phyloP scores from a whole-genome alignment of 92 coral and sea anemone species.

The Nematostella vectensis region DNA sequence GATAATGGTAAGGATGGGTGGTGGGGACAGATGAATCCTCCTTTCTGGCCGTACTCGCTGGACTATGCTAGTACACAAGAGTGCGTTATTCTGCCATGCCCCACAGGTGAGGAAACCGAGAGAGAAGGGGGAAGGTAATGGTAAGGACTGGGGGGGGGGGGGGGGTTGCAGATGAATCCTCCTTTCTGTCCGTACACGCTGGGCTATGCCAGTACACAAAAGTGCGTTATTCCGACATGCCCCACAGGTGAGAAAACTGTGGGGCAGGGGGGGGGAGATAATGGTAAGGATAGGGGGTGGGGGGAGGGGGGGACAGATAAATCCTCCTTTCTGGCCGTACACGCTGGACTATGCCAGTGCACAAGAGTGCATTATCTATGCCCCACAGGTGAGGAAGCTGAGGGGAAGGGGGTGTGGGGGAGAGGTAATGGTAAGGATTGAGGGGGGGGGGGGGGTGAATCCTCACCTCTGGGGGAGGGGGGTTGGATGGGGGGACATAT shows the following conservation, averaged over 20 bases:
- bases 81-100: constrained; percentile 84
- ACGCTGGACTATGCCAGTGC: constrained; percentile 68
- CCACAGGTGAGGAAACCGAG: constrained; percentile 81
- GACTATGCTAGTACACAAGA: constrained; percentile 68
- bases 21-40: constrained; percentile 38
- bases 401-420: too few species aligned
- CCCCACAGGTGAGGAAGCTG: constrained; percentile 81
- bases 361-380: constrained; percentile 83
- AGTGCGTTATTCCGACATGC: constrained; percentile 81
- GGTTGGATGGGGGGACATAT: too few species aligned
- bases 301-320: too few species aligned
- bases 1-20: background rate
- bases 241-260: constrained; percentile 86
- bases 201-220: constrained; percentile 62
- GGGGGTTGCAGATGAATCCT: constrained; percentile 28
- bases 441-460: too few species aligned
- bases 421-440: background rate
- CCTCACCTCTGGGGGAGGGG: too few species aligned
- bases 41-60: constrained; percentile 91
- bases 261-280: too few species aligned
- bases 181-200: constrained; percentile 95
- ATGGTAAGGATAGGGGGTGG: background rate
- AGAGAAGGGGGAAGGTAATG: too few species aligned
- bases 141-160: background rate
- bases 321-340: constrained; percentile 86